Base-by-base conservation (phyloP, 2,113 vertebrate species). In the Solenodon paradoxus region DNA sequence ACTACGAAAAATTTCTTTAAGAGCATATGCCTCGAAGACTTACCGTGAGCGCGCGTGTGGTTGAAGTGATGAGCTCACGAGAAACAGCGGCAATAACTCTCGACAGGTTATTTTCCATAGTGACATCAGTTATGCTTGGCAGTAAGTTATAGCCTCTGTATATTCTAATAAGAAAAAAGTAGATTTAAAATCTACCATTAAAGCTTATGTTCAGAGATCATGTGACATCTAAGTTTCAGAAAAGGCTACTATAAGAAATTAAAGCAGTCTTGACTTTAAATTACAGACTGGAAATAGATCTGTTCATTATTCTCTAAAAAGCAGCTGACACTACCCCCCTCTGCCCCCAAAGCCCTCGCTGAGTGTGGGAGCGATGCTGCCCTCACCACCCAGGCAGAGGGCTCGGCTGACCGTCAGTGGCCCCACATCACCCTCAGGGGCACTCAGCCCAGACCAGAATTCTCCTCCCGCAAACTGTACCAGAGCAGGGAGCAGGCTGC, bases 31-130 rank as follows among this genome's bases (percentile, higher is more conserved):
- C n/a, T n/a, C n/a, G n/a, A n/a, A n/a, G 92, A 97, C 99, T 98
- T 94, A 99, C 99, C 0, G 99, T 99, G 78, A 99, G 98, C 0
- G 99, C 99, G 94, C 99, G 98, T 5, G 99, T 99, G 95, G 99
- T 99, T n/a, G 99, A 99, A 1, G 99, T 98, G 82, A 99, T 98
- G 66, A 99, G 92, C 0, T 99, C 99, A 2, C 99, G 99, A 49
- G 99, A 99, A 96, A 99, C 98, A 0, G 99, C 99, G 2, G 99
- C 98, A 64, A 99, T 97, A 45, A 99, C 99, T 80, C 99, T 98
- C 5, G 99, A 99, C 69, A 99, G 98, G 96, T 99, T 99, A 97
- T 99, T 99, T 95, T 99, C 99, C 97, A 99, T 74, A 17, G 99
- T 99, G 93, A 99, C 98, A 40, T 99, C 99, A 17, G 99, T 98